phyloP scores from a whole-genome alignment of 2,888 invertebrate species.

The Drosophila vallismaia region DNA sequence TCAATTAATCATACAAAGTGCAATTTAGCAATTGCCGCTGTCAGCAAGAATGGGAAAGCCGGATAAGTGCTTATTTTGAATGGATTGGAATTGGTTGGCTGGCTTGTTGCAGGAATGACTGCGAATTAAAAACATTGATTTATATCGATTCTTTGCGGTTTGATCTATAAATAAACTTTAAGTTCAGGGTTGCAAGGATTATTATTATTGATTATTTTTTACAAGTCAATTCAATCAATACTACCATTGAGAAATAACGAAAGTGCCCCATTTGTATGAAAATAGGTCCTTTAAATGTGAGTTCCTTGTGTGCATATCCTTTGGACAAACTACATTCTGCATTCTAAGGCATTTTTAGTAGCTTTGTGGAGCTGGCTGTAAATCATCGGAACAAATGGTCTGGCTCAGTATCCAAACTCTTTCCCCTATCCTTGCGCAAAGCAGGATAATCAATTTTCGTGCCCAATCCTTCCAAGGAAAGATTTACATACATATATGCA shows the following conservation, averaged over 20 bases:
- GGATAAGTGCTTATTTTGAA: background rate
- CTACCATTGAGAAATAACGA: no score
- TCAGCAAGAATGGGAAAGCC: constrained; percentile 6
- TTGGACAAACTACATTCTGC: background rate
- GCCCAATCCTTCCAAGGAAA: constrained; percentile 6
- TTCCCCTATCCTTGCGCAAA: constrained; percentile 8
- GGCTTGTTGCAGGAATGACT: background rate
- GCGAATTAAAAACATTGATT: background rate
- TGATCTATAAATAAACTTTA: background rate
- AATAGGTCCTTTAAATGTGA: no score
- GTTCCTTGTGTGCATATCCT: no score
- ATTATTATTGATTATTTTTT: background rate
- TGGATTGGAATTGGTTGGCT: background rate
- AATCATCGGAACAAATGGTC: constrained; percentile 26
- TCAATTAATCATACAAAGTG: constrained; percentile 39
- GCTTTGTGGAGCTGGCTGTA: constrained; percentile 1
- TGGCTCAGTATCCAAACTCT: constrained; percentile 3
- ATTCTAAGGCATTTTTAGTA: background rate
- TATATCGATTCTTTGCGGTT: background rate
- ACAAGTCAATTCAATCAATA: no score
- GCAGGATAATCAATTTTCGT: constrained; percentile 29
- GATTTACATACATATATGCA: constrained; percentile 35
- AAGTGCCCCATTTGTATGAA: no score
- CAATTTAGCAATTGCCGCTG: constrained; percentile 22
- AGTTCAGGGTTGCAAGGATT: background rate